Conservation (phyloP, 1,140 invertebrate species). For the Pollicipes pollicipes region DNA sequence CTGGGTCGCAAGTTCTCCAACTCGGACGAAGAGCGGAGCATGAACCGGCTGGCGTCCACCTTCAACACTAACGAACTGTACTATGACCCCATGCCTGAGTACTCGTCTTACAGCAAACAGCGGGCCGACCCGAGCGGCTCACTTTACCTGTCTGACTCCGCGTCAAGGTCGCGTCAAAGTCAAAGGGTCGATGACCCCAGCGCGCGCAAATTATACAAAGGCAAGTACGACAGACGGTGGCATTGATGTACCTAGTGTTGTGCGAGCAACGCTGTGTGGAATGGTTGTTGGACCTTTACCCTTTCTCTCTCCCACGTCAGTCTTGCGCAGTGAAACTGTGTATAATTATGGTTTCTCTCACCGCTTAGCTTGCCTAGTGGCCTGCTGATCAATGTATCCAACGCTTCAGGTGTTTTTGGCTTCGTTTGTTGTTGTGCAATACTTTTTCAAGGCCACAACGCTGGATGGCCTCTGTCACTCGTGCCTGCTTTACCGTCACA, state of each 20-base stretch:
- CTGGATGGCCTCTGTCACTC: neutral
- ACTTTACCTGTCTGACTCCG: neutral
- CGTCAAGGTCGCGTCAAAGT: neutral
- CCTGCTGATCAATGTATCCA: neutral
- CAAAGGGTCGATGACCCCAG: neutral
- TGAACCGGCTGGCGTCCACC: slow-evolving; percentile 33
- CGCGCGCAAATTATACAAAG: neutral
- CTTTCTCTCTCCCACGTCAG: neutral
- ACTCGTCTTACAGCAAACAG: neutral
- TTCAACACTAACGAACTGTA: slow-evolving; percentile 29
- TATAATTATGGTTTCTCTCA: neutral
- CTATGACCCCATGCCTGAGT: neutral
- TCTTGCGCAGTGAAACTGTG: neutral
- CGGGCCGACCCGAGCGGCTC: neutral
- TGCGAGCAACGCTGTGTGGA: neutral
- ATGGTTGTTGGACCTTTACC: neutral
- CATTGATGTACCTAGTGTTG: slow-evolving; percentile 1
- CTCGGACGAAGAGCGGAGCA: slow-evolving; percentile 33
- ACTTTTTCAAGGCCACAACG: neutral
- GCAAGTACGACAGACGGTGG: neutral
- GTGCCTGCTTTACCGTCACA: neutral
- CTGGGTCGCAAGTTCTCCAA: slow-evolving; percentile 21
- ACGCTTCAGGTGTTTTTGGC: slow-evolving; percentile 1
- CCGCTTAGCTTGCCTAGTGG: neutral
- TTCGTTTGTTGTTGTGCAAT: neutral